These are phyloP conservation scores for Heliconius ismenius DNA, from an alignment of 2,888 invertebrate genomes.

Conservation along the genomic window DNA sequence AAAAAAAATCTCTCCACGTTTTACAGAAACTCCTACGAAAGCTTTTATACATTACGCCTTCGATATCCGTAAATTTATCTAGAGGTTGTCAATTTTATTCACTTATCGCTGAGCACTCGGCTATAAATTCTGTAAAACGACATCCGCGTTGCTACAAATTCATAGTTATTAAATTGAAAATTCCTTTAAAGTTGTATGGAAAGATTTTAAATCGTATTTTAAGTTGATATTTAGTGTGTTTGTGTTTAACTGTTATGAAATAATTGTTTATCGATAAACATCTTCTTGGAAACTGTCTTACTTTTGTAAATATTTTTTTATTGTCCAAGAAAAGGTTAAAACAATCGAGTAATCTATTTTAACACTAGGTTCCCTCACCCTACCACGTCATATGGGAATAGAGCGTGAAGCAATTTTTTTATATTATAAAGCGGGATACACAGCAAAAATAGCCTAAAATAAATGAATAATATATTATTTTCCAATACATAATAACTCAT, in stretches of 20 bases:
- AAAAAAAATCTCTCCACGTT: background rate
- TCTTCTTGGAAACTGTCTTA: background rate
- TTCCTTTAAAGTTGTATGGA: conserved; percentile 11
- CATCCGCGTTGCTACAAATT: conserved; percentile 23
- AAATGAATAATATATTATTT: background rate
- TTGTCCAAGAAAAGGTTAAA: background rate
- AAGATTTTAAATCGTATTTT: conserved; percentile 19
- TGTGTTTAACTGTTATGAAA: background rate
- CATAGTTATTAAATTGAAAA: conserved; percentile 29
- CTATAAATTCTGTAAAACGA: conserved; percentile 25
- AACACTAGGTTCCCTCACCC: no score
- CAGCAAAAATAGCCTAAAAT: no score
- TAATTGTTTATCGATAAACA: background rate
- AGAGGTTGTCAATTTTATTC: conserved; percentile 31
- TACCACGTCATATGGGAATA: no score
- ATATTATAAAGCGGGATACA: no score
- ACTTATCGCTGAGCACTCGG: conserved; percentile 32
- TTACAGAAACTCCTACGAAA: conserved; percentile 5
- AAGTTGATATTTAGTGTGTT: conserved; percentile 9
- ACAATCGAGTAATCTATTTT: no score
- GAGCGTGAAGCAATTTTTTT: no score
- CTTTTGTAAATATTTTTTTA: background rate
- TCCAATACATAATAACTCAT: background rate
- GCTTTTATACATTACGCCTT: conserved; percentile 21
- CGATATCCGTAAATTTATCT: conserved; percentile 20